A percentile compares a stretch with the other conserved stretches of the same genome.
These are phyloP conservation scores for Strix aluco DNA, from an alignment of 2,113 vertebrate species.

Conservation along the genomic window DNA sequence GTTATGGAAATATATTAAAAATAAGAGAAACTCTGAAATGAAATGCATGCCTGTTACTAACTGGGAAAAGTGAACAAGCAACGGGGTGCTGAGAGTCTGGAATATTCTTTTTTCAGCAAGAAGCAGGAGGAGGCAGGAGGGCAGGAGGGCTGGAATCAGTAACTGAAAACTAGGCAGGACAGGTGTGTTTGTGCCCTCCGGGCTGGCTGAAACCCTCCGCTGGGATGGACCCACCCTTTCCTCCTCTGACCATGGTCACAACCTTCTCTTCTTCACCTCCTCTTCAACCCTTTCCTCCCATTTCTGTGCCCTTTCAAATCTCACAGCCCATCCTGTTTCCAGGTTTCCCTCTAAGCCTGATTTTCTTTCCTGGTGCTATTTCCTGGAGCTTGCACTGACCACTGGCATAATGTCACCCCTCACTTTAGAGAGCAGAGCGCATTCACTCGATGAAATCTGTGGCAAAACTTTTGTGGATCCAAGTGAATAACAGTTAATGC, in stretches of 20 bases:
- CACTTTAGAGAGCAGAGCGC: not conserved
- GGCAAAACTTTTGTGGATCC: not conserved
- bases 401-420: rapidly evolving
- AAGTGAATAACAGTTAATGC: not conserved
- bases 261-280: not conserved
- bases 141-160: not conserved
- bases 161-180: not conserved
- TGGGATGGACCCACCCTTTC: too few relatives aligned
- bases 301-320: not conserved
- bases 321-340: not conserved
- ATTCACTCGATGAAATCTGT: not conserved
- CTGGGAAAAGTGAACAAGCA: not conserved
- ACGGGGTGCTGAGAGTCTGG: not conserved
- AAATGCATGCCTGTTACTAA: not conserved
- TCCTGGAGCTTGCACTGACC: not conserved
- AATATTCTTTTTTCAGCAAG: not conserved
- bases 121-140: not conserved
- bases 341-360: not conserved
- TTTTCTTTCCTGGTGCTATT: not conserved
- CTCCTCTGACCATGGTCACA: not conserved
- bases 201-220: not conserved
- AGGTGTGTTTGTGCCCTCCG: not conserved
- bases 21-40: not conserved
- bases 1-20: slow-evolving; percentile 51
- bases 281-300: not conserved